Evolutionary conservation across 2,797 vertebrate species (phyloP).

Genomic region (Poecilia velifera): DNA sequence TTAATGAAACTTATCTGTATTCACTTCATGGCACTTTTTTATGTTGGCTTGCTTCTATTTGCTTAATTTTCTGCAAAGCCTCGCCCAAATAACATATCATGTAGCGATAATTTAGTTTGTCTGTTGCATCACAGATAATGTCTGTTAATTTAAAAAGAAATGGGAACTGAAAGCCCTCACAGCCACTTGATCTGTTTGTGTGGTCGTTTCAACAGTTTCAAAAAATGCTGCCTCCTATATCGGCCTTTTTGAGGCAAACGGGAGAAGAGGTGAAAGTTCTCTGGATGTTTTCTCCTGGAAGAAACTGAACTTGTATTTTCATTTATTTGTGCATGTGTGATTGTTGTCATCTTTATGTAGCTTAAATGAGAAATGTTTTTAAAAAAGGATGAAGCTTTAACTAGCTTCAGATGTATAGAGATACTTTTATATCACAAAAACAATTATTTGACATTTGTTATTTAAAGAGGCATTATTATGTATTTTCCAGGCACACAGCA

Average conservation of each 20-base stretch:
- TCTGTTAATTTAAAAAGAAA: conserved; percentile 18
- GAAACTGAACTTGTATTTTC: neutral
- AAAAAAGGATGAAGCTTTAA: conserved; percentile 35
- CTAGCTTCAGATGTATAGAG: conserved; percentile 25
- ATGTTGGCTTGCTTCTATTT: conserved; percentile 10
- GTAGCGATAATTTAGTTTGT: conserved; percentile 17
- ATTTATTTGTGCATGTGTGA: neutral
- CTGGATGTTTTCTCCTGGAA: conserved; percentile 18
- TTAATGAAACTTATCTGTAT: conserved; percentile 37
- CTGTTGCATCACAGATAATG: conserved; percentile 24
- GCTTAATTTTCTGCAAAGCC: conserved; percentile 13
- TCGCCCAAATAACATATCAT: conserved; percentile 9
- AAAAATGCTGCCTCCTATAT: conserved; percentile 42
- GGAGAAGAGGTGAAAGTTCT: conserved; percentile 43
- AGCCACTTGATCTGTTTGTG: conserved; percentile 32
- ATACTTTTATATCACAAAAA: conserved; percentile 18
- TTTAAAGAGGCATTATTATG: neutral
- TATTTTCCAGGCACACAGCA: too few species aligned
- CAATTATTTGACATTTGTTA: conserved; percentile 28
- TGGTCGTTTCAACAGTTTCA: conserved; percentile 45
- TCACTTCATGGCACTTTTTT: conserved; percentile 17
- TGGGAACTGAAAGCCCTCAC: conserved; percentile 24
- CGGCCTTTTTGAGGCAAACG: conserved; percentile 51
- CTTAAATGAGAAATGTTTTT: conserved; percentile 10
- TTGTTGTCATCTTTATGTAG: neutral